phyloP scores from a whole-genome alignment of 1,140 invertebrate genomes.

The Aradophagus sp. region DNA sequence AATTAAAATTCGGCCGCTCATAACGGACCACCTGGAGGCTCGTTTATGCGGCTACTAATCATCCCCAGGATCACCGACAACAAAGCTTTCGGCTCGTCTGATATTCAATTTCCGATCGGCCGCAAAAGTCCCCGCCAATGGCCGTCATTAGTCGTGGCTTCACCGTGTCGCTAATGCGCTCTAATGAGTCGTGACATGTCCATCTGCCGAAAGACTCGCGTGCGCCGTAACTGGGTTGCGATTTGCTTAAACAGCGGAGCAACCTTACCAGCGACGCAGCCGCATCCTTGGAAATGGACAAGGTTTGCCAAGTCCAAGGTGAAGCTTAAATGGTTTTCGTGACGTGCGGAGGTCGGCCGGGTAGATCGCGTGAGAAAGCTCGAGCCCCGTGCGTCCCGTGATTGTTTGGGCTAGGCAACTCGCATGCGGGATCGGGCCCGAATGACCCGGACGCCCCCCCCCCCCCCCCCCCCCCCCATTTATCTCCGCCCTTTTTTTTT shows the following conservation, averaged over 20 bases:
- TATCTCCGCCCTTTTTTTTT: no score
- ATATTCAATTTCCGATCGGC: slow-evolving; percentile 37
- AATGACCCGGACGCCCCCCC: no score
- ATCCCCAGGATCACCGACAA: slow-evolving; percentile 21
- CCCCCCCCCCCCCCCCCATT: no score
- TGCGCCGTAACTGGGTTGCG: slow-evolving; percentile 28
- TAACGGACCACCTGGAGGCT: slow-evolving; percentile 4
- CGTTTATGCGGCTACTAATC: slow-evolving; percentile 13
- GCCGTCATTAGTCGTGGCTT: slow-evolving; percentile 25
- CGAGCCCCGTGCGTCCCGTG: slow-evolving; percentile 34
- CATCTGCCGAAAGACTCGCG: slow-evolving; percentile 39
- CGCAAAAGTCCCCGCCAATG: slow-evolving; percentile 12
- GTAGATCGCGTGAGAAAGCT: slow-evolving; percentile 59
- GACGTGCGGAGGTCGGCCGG: slow-evolving; percentile 48
- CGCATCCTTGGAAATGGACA: slow-evolving; percentile 31
- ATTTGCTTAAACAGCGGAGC: slow-evolving; percentile 44
- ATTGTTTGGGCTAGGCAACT: slow-evolving; percentile 34
- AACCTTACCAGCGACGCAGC: neutral
- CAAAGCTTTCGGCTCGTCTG: slow-evolving; percentile 38
- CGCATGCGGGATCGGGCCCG: slow-evolving; percentile 14
- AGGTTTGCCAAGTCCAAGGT: slow-evolving; percentile 32
- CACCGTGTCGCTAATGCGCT: slow-evolving; percentile 42
- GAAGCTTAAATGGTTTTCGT: slow-evolving; percentile 51
- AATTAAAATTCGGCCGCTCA: slow-evolving; percentile 8
- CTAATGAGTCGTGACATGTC: slow-evolving; percentile 55